These are phyloP conservation scores for Anthophora plumipes DNA, from an alignment of 2,888 invertebrate species.

Conservation along the genomic window DNA sequence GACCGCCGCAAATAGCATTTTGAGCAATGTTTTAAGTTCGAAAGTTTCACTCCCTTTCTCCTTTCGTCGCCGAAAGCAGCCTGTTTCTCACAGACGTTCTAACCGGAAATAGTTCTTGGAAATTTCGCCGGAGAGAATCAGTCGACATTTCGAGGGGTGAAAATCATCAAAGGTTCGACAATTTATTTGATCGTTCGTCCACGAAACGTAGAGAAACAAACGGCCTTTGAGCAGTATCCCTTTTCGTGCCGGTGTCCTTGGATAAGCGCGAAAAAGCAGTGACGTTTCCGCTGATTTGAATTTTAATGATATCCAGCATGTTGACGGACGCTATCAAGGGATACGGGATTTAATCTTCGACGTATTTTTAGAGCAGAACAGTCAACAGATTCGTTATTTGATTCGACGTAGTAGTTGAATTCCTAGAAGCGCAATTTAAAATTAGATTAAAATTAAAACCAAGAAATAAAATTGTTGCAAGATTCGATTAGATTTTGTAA, in stretches of 20 bases:
- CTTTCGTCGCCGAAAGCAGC: background rate
- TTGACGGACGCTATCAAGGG: background rate
- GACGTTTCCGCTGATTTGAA: slow-evolving; percentile 32
- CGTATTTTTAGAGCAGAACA: no score
- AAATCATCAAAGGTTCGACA: slow-evolving; percentile 37
- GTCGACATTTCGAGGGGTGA: background rate
- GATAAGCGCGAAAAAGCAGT: background rate
- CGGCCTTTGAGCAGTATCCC: slow-evolving; percentile 42
- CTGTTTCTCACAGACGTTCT: background rate
- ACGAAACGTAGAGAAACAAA: slow-evolving; percentile 51
- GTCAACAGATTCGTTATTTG: background rate
- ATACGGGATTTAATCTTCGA: background rate
- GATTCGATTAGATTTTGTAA: no score
- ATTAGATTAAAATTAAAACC: no score
- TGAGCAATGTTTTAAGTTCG: background rate
- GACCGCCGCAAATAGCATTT: background rate
- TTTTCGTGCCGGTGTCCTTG: slow-evolving; percentile 24
- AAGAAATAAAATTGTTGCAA: no score
- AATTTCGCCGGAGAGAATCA: background rate
- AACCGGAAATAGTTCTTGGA: slow-evolving; percentile 41
- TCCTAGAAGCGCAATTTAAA: no score
- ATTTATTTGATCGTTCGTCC: slow-evolving; percentile 43
- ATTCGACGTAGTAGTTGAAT: background rate
- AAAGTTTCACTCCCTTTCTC: background rate
- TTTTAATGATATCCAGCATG: background rate